These are phyloP conservation scores for Panopea generosa DNA, from an alignment of 2,888 invertebrate genomes.

Conservation along the genomic window DNA sequence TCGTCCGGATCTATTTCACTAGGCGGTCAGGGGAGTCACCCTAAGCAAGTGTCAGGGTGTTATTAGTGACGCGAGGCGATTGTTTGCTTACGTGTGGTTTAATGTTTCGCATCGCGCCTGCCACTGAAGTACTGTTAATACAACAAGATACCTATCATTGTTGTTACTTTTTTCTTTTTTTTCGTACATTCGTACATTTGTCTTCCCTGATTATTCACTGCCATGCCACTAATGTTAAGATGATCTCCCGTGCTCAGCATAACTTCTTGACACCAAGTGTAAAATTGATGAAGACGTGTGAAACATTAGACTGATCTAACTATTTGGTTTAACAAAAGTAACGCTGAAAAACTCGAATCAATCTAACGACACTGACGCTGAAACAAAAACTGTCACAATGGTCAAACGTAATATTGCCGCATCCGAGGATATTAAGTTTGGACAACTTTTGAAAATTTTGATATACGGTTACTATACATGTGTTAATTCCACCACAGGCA, in stretches of 20 bases:
- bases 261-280: conserved; percentile 27
- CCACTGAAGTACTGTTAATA: conserved; percentile 17
- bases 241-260: conserved; percentile 18
- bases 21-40: conserved; percentile 34
- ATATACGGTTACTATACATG: no score
- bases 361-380: conserved; percentile 16
- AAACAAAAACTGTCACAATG: conserved; percentile 39
- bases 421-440: no score
- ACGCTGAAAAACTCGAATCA: conserved; percentile 21
- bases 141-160: conserved; percentile 43
- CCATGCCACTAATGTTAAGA: conserved; percentile 24
- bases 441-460: no score
- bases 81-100: conserved; percentile 40
- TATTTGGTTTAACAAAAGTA: background rate
- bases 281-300: conserved; percentile 31
- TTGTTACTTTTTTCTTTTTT: background rate
- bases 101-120: conserved; percentile 23
- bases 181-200: background rate
- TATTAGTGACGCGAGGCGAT: conserved; percentile 34
- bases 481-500: no score
- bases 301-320: conserved; percentile 24
- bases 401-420: background rate
- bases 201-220: conserved; percentile 26
- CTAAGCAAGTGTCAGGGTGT: conserved; percentile 36
- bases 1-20: conserved; percentile 31